Base-by-base conservation (phyloP, 2,113 vertebrate species). In the Anguilla rostrata region DNA sequence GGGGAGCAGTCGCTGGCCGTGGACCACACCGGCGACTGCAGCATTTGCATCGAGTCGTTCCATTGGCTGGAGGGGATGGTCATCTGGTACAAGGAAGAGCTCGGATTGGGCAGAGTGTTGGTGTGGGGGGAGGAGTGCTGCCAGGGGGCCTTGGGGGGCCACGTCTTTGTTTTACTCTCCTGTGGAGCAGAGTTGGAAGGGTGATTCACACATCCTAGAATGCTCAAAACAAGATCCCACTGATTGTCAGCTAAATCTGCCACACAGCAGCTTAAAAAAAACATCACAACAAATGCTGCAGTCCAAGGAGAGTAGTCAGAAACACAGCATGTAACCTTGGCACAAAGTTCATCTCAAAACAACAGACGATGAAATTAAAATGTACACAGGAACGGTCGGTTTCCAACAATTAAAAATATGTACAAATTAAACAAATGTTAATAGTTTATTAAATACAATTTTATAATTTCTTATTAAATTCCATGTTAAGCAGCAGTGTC, bases 121-220 rank as follows among this genome's bases (percentile, higher is more conserved):
- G 95, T 90, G 89, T 97, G 94, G 0, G 95, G 95, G 39, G 93
- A 91, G 0, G 96, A 93, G 91, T 99, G 98, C 91, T 99, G 98
- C 98, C 98, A 99, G 0, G 98, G 98, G 0, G 98, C 98, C 94
- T 99, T 99, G 0, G 98, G 98, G 26, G 98, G 98, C 98, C 98
- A 99, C 0, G 98, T 99, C 96, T 99, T 99, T 91, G 98, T 99
- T 96, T 99, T 99, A 89, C 96, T 98, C 85, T 99, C 98, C 98
- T 99, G 95, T 75, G 75, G 83, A 84, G 53, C 4, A 88, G 16
- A 84, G 22, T 0, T 6, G 16, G 82, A 57, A 29, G n/a, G 29
- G 14, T 9, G 34, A 20, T 75, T 0, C 29, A 41, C 57, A 84
- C 14, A 71, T 12, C 5, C 53, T 2, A 16, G 39, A 22, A 22